phyloP scores from a whole-genome alignment of 2,113 vertebrate genomes.

The Hippocampus abdominalis region DNA sequence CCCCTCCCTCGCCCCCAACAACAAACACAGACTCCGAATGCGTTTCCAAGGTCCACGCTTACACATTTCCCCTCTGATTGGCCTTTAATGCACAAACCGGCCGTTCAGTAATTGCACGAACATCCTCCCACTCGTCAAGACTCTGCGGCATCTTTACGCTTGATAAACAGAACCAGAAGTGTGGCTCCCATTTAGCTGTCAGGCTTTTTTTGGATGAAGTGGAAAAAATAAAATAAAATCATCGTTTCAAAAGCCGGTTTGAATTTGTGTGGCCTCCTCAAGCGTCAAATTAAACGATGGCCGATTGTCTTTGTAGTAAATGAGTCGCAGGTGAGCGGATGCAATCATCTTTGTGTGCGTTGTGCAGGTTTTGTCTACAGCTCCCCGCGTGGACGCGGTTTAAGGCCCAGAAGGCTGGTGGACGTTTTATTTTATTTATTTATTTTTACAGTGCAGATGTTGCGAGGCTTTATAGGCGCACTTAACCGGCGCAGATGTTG shows the following conservation, averaged over 20 bases:
- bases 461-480: conserved; percentile 11
- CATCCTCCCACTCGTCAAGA: neutral
- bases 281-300: neutral
- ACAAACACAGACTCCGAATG: conserved; percentile 11
- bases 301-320: conserved; percentile 18
- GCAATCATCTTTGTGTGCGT: neutral
- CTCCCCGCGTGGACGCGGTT: conserved; percentile 25
- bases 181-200: neutral
- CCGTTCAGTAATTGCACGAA: neutral
- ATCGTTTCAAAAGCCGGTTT: neutral
- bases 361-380: neutral
- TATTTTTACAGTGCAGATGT: conserved; percentile 43
- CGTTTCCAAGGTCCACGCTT: neutral
- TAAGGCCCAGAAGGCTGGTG: too few species aligned
- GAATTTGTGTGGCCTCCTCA: neutral
- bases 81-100: conserved; percentile 26
- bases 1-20: neutral
- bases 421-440: too few species aligned
- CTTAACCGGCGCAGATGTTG: conserved; percentile 42
- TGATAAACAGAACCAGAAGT: conserved; percentile 1
- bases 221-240: neutral
- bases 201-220: neutral
- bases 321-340: conserved; percentile 25
- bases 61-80: neutral
- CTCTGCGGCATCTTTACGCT: neutral